phyloP scores from a whole-genome alignment of 53 echinoderm and acorn worm genomes.

The Patiria pectinifera region DNA sequence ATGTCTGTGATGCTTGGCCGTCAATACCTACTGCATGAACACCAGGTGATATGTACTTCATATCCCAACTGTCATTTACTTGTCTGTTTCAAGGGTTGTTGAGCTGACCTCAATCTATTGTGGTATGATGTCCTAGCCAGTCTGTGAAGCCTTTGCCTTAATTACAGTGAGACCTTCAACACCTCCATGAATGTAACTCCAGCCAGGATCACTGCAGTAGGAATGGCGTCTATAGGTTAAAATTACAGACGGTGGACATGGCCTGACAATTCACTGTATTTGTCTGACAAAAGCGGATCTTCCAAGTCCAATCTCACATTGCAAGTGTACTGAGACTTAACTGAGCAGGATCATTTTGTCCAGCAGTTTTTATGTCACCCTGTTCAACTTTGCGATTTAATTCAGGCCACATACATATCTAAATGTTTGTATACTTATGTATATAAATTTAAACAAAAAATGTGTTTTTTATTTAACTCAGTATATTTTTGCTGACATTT shows the following conservation, averaged over 20 bases:
- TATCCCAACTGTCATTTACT: conserved; percentile 16
- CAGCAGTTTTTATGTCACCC: too few species aligned
- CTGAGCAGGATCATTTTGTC: too few species aligned
- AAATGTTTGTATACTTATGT: too few species aligned
- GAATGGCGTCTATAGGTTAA: background rate
- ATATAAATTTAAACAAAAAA: too few species aligned
- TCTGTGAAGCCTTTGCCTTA: background rate
- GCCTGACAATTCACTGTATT: too few species aligned
- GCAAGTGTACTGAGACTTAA: too few species aligned
- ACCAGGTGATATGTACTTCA: conserved; percentile 37
- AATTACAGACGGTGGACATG: background rate
- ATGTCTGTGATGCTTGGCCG: background rate
- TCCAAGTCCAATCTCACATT: too few species aligned
- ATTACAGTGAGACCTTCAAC: conserved; percentile 35
- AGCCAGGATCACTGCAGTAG: background rate
- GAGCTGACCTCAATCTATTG: conserved; percentile 1
- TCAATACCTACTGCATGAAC: conserved; percentile 27
- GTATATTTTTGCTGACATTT: too few species aligned
- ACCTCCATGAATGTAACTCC: background rate
- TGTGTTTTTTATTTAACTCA: too few species aligned
- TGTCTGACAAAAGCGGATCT: too few species aligned
- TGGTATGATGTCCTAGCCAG: background rate
- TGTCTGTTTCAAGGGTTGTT: conserved; percentile 1
- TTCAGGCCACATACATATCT: too few species aligned
- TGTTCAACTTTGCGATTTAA: too few species aligned